Conservation (phyloP, 30 jellyfish, hydroid and myxozoan species). For the Aurelia coerulea region DNA sequence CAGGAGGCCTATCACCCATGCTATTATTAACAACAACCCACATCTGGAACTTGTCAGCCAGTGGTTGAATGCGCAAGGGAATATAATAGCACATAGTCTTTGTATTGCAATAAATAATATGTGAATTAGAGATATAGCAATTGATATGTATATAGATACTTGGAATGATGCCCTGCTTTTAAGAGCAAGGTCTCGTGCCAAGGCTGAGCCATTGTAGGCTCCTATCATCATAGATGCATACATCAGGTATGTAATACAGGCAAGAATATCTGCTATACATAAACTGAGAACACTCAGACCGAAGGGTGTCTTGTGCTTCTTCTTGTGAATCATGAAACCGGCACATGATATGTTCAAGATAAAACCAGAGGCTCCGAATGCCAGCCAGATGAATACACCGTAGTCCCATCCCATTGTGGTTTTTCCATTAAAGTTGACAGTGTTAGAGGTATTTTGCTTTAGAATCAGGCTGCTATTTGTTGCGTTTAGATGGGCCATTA, state of each 20-base stretch:
- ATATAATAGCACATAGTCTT: conserved; percentile 26
- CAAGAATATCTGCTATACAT: conserved; percentile 20
- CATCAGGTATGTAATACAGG: neutral
- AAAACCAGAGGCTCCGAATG: conserved; percentile 3
- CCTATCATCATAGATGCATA: conserved; percentile 15
- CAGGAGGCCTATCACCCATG: conserved; percentile 20
- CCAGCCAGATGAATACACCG: conserved; percentile 33
- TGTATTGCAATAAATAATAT: conserved; percentile 26
- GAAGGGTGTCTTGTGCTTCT: conserved; percentile 19
- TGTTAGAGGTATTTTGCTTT: too few relatives aligned
- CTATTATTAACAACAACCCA: neutral
- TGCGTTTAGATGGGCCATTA: too few relatives aligned
- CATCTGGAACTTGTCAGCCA: neutral
- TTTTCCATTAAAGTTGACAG: too few relatives aligned
- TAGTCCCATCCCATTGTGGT: conserved; percentile 7
- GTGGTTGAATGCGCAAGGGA: conserved; percentile 20
- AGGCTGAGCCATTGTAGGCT: conserved; percentile 9
- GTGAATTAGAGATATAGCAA: conserved; percentile 15
- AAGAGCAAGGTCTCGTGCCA: neutral
- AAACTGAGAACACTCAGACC: conserved; percentile 13
- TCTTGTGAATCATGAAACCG: conserved; percentile 1
- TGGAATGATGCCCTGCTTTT: neutral
- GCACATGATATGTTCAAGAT: neutral
- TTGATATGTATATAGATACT: neutral
- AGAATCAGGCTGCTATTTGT: too few relatives aligned